Conservation (phyloP, 2,113 vertebrate genomes). For the Platichthys flesus region DNA sequence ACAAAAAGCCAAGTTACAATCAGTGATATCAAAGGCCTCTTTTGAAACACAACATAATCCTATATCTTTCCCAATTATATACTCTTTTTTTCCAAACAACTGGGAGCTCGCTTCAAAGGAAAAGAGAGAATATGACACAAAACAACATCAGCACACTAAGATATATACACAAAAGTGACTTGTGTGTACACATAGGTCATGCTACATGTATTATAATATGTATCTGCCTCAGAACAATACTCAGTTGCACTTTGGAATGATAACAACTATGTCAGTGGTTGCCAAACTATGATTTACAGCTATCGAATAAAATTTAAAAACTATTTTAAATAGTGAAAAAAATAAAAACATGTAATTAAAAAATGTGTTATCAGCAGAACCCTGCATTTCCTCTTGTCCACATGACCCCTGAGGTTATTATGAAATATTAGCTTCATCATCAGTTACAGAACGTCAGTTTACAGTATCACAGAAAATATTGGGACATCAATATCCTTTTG, state of each 20-base stretch:
- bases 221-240: too few species aligned
- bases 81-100: constrained; percentile 41
- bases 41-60: constrained; percentile 60
- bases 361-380: background rate
- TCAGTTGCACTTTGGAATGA: too few species aligned
- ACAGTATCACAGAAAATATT: background rate
- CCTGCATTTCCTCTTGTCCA: background rate
- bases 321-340: too few species aligned
- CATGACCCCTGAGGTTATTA: background rate
- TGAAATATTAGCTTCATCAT: background rate
- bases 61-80: constrained; percentile 59
- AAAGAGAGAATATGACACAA: constrained; percentile 18
- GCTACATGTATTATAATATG: background rate
- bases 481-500: background rate
- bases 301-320: background rate
- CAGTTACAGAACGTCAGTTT: background rate
- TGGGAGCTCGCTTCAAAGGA: constrained; percentile 50
- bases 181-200: background rate
- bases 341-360: background rate
- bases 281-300: background rate
- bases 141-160: background rate
- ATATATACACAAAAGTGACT: background rate
- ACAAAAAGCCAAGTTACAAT: constrained; percentile 59
- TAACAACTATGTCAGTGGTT: background rate
- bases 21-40: constrained; percentile 61